Evolutionary conservation across 2,113 vertebrate genomes (phyloP).

Genomic region (Mustela nigripes): DNA sequence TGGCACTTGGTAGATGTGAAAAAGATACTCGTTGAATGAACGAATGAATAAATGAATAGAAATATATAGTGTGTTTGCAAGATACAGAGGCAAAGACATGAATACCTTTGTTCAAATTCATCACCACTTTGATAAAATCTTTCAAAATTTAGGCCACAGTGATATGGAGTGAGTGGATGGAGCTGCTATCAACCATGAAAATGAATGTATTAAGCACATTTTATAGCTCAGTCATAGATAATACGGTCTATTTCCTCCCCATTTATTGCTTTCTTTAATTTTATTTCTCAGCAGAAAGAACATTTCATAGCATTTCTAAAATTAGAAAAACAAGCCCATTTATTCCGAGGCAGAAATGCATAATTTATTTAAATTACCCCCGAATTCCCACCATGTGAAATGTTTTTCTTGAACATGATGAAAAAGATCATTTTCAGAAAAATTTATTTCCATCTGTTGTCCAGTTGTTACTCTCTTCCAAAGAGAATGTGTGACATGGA

Average conservation of each 20-base stretch:
- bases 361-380: neutral
- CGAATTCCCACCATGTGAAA: neutral
- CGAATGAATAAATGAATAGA: neutral
- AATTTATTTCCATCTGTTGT: neutral
- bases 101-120: neutral
- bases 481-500: neutral
- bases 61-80: neutral
- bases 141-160: neutral
- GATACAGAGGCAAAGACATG: neutral
- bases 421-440: constrained; percentile 39
- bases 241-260: neutral
- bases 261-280: constrained; percentile 34
- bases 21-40: neutral
- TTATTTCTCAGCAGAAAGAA: constrained; percentile 56
- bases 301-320: neutral
- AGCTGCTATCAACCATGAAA: neutral
- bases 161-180: neutral
- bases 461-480: neutral
- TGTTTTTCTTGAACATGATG: constrained; percentile 30
- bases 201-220: neutral
- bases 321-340: constrained; percentile 54
- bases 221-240: neutral
- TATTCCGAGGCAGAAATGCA: constrained; percentile 62
- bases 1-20: constrained; percentile 14
- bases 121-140: neutral